Conservation (phyloP, 2,113 vertebrate species). For the Sturnira hondurensis region DNA sequence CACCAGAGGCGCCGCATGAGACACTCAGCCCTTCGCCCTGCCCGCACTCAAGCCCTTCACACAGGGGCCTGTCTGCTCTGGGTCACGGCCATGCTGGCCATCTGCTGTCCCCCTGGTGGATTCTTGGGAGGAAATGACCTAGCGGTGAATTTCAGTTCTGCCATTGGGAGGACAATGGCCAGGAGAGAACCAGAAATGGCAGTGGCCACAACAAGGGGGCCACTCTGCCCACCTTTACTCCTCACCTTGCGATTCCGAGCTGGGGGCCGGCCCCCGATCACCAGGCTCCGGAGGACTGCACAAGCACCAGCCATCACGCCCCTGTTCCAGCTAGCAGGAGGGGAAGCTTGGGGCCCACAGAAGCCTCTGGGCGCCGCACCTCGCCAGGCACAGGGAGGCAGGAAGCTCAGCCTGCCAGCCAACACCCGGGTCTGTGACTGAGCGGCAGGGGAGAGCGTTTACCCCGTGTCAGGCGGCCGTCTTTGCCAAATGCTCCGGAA, state of each 20-base stretch:
- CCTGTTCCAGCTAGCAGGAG: neutral
- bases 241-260: neutral
- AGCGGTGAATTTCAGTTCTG: too few species aligned
- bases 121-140: neutral
- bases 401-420: neutral
- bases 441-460: neutral
- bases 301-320: neutral
- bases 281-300: neutral
- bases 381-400: neutral
- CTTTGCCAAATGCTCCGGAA: neutral
- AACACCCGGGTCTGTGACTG: neutral
- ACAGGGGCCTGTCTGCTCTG: neutral
- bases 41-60: accelerated
- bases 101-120: neutral
- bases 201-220: accelerated
- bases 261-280: neutral
- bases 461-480: accelerated
- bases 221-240: neutral
- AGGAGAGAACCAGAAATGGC: neutral
- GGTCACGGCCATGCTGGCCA: accelerated
- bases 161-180: accelerated
- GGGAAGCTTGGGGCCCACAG: too few species aligned
- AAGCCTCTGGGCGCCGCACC: neutral
- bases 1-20: too few species aligned
- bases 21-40: neutral